Conservation (phyloP, 2,888 invertebrate species). For the Subacronicta megacephala region DNA sequence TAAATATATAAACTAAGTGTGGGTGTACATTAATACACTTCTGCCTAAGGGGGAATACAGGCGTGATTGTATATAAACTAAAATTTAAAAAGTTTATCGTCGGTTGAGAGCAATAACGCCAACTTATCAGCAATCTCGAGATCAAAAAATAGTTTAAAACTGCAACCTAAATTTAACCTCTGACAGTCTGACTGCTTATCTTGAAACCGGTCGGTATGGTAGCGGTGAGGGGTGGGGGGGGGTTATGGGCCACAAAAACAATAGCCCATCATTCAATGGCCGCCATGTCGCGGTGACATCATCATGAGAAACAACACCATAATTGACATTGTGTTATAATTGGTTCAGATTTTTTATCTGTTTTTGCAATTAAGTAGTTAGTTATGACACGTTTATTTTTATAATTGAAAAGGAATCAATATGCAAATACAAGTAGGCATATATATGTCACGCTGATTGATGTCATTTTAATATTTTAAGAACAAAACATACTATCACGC, state of each 20-base stretch:
- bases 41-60: no score
- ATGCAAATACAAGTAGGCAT: no score
- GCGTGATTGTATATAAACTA: no score
- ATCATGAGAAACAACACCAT: conserved; percentile 44
- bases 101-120: background rate
- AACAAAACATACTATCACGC: no score
- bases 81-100: no score
- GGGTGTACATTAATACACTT: no score
- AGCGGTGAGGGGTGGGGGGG: background rate
- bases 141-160: background rate
- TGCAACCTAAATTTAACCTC: background rate
- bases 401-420: background rate
- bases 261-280: conserved; percentile 44
- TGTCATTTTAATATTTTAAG: no score
- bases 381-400: background rate
- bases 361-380: conserved; percentile 12
- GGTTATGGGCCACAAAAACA: conserved; percentile 37
- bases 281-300: conserved; percentile 57
- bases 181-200: background rate
- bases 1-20: no score
- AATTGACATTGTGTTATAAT: conserved; percentile 25
- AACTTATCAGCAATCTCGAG: no score
- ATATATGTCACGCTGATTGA: no score
- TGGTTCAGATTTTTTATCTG: conserved; percentile 20
- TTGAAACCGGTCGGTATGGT: conserved; percentile 33